A percentile compares a stretch with the other conserved stretches of the same genome.
Conservation (phyloP, 2,888 invertebrate species). For the Hirtodrosophila duncani region DNA sequence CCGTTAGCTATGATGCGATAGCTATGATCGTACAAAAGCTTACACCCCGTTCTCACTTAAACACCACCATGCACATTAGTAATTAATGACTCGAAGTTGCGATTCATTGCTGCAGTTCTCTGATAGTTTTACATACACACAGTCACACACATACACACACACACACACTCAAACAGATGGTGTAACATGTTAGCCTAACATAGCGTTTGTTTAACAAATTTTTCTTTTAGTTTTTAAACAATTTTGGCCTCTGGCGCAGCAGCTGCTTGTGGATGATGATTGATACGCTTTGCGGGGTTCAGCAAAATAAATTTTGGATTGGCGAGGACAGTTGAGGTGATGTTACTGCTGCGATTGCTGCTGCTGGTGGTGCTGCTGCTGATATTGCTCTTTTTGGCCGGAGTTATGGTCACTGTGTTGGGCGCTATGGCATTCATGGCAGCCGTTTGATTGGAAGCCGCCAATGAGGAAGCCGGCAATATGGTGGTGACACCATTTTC, state of each 20-base stretch:
- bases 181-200: no score
- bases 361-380: constrained; percentile 15
- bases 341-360: not conserved
- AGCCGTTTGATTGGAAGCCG: constrained; percentile 70
- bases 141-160: not conserved
- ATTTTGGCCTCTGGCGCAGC: constrained; percentile 33
- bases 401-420: constrained; percentile 75
- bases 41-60: no score
- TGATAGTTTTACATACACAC: no score
- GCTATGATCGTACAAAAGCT: no score
- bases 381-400: constrained; percentile 49
- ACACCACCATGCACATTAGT: no score
- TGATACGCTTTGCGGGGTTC: no score
- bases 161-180: not conserved
- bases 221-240: constrained; percentile 14
- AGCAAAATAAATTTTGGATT: no score
- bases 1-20: no score
- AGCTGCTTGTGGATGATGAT: not conserved
- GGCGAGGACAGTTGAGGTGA: no score
- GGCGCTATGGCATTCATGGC: constrained; percentile 75
- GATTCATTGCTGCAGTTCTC: no score
- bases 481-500: constrained; percentile 75
- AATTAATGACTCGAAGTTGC: no score
- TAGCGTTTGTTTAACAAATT: constrained; percentile 18
- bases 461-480: constrained; percentile 72